Evolutionary conservation across 2,888 invertebrate species (phyloP).

Genomic region (Odontocolon sp.): DNA sequence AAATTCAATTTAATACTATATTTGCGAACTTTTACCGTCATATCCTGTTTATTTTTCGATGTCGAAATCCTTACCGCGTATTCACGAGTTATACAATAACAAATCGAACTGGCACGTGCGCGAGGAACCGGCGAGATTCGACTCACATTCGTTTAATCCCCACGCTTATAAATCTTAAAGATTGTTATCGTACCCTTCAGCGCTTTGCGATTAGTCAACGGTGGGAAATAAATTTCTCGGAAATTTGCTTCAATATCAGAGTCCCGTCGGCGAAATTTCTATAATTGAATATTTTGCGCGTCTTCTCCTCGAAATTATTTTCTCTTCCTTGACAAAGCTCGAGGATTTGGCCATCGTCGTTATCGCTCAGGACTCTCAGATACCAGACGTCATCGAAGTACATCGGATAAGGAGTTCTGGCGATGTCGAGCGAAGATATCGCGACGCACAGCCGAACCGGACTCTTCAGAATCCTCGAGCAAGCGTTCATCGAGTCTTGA

Average conservation of each 20-base stretch:
- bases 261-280: conserved; percentile 67
- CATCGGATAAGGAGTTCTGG: conserved; percentile 36
- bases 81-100: not conserved
- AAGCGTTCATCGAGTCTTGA: conserved; percentile 71
- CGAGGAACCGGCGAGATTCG: too few relatives aligned
- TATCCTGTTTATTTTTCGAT: not conserved
- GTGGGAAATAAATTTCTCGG: conserved; percentile 26
- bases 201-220: not conserved
- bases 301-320: not conserved
- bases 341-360: conserved; percentile 24
- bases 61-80: not conserved
- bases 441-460: conserved; percentile 61
- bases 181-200: not conserved
- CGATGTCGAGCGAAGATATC: conserved; percentile 18
- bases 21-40: conserved; percentile 3
- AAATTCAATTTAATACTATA: too few relatives aligned
- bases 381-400: conserved; percentile 66
- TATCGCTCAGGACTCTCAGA: conserved; percentile 35
- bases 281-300: conserved; percentile 60
- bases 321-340: conserved; percentile 4
- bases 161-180: too few relatives aligned
- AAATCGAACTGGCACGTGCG: too few relatives aligned
- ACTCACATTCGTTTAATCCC: too few relatives aligned
- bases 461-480: conserved; percentile 66
- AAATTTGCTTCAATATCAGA: conserved; percentile 65